Conservation (phyloP, 2,888 invertebrate genomes). For the Lomographa bimaculata region DNA sequence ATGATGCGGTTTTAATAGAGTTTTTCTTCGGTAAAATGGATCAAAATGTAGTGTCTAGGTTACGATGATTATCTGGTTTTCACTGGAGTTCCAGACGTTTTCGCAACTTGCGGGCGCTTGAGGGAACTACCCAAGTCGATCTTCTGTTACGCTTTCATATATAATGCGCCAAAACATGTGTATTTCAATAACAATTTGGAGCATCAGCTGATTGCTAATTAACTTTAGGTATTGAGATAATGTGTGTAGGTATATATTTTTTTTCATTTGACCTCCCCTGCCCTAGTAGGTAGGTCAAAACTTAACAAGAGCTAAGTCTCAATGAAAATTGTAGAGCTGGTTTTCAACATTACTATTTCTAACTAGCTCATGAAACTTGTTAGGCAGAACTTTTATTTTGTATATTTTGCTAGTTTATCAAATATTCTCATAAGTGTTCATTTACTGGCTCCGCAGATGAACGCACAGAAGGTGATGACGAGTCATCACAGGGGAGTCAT, state of each 20-base stretch:
- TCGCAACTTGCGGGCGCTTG: conserved; percentile 53
- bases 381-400: too few species aligned
- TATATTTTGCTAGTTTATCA: too few species aligned
- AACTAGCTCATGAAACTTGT: too few species aligned
- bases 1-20: conserved; percentile 30
- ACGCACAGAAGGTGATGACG: conserved; percentile 77
- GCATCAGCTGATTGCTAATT: conserved; percentile 29
- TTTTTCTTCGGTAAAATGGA: conserved; percentile 20
- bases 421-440: conserved; percentile 32
- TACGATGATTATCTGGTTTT: conserved; percentile 62
- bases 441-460: conserved; percentile 61
- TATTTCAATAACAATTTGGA: conserved; percentile 13
- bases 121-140: conserved; percentile 33
- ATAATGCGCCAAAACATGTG: conserved; percentile 13
- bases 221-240: conserved; percentile 2
- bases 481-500: conserved; percentile 77
- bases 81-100: conserved; percentile 60
- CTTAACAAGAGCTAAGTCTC: conserved; percentile 2
- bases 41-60: conserved; percentile 53
- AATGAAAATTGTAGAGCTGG: background rate
- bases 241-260: conserved; percentile 4
- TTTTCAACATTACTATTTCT: too few species aligned
- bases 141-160: conserved; percentile 35
- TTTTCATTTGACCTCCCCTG: conserved; percentile 12
- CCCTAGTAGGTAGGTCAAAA: conserved; percentile 8